Conservation (phyloP, 2,888 invertebrate species). For the Chrysotoxum bicinctum region DNA sequence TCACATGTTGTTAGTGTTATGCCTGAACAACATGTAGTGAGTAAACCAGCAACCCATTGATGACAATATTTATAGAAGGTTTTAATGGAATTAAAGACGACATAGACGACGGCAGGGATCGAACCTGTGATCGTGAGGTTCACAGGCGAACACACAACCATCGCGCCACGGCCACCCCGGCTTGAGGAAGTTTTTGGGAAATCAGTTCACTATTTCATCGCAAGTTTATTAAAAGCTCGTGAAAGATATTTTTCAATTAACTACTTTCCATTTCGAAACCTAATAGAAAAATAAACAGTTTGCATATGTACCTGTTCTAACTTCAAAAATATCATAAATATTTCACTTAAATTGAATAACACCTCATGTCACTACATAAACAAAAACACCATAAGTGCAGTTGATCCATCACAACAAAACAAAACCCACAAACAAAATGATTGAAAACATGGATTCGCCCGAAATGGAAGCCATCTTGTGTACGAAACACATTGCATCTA, state of each 20-base stretch:
- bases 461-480: neutral
- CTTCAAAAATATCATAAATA: neutral
- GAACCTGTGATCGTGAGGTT: too few relatives aligned
- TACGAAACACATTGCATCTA: neutral
- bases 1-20: too few relatives aligned
- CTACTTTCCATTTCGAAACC: neutral
- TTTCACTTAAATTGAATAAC: neutral
- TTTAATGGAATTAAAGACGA: too few relatives aligned
- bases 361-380: neutral
- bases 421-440: neutral
- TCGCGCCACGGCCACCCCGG: too few relatives aligned
- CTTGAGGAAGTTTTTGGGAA: too few relatives aligned
- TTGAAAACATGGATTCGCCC: neutral
- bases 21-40: too few relatives aligned
- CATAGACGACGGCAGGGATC: too few relatives aligned
- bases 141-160: too few relatives aligned
- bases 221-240: too few relatives aligned
- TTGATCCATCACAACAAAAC: constrained; percentile 1
- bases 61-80: too few relatives aligned
- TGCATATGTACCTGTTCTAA: neutral
- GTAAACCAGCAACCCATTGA: too few relatives aligned
- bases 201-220: too few relatives aligned
- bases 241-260: neutral
- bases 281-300: neutral
- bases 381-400: neutral